Conservation (phyloP, 2,797 vertebrate species). For the Myiotriccus ornatus region DNA sequence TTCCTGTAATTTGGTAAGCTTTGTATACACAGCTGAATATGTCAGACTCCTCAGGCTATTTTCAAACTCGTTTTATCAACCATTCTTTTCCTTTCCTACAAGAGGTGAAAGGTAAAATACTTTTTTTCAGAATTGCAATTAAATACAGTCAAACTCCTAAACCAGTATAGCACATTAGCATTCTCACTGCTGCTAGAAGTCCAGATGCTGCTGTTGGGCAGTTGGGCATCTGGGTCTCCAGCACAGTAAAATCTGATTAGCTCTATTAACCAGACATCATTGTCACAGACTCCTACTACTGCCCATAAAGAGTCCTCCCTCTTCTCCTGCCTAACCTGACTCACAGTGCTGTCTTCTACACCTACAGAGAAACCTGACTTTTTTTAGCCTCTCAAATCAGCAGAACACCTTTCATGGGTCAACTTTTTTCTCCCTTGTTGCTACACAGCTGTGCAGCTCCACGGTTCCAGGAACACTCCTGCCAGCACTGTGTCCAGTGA, state of each 20-base stretch:
- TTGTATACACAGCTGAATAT: conserved; percentile 3
- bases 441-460: fast-evolving
- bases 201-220: neutral
- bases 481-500: fast-evolving
- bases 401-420: neutral
- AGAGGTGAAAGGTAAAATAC: neutral
- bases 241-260: neutral
- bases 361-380: neutral
- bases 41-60: neutral
- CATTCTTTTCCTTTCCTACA: neutral
- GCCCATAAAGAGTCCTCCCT: neutral
- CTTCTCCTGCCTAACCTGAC: neutral
- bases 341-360: neutral
- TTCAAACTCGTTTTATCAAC: neutral
- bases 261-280: neutral
- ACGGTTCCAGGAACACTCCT: neutral
- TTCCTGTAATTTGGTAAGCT: neutral
- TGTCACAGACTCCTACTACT: neutral
- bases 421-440: fast-evolving
- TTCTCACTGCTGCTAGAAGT: neutral
- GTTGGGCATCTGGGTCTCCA: neutral
- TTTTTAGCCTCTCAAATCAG: neutral
- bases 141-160: neutral
- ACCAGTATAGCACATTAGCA: neutral
- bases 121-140: neutral